These are phyloP conservation scores for Arctocebus calabarensis DNA, from an alignment of 2,797 vertebrate species.

Conservation along the genomic window DNA sequence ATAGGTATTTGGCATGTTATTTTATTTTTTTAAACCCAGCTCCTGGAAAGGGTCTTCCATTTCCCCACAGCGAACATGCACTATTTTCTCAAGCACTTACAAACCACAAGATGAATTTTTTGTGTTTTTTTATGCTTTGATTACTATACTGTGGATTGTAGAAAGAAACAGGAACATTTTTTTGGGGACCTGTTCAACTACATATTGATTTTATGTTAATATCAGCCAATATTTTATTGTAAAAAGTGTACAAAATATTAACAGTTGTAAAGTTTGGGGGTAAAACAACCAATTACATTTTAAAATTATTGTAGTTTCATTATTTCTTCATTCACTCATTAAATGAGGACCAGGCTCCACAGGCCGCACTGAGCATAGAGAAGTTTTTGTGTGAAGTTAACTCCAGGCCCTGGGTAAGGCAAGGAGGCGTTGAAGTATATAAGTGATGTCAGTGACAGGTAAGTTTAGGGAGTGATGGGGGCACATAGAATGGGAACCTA, in stretches of 20 bases:
- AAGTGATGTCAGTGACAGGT: not conserved
- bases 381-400: not conserved
- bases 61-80: not conserved
- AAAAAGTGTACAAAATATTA: not conserved
- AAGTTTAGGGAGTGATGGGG: not conserved
- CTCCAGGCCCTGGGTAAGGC: not conserved
- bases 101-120: not conserved
- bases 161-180: slow-evolving; percentile 70
- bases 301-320: not conserved
- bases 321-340: not conserved
- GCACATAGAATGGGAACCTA: not conserved
- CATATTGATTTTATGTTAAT: slow-evolving; percentile 7
- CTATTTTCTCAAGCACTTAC: not conserved
- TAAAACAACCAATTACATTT: not conserved
- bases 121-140: not conserved
- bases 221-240: not conserved
- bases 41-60: not conserved
- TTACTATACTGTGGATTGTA: slow-evolving; percentile 66
- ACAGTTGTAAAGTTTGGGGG: slow-evolving; percentile 19
- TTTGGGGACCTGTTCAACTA: slow-evolving; percentile 67
- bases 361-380: not conserved
- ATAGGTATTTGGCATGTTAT: not conserved
- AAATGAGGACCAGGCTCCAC: not conserved
- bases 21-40: not conserved
- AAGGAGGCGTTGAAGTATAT: not conserved